Percentiles rank a stretch among this genome's conserved stretches.
These are phyloP conservation scores for Syrista parreyssii DNA, from an alignment of 2,888 invertebrate species.

Conservation along the genomic window DNA sequence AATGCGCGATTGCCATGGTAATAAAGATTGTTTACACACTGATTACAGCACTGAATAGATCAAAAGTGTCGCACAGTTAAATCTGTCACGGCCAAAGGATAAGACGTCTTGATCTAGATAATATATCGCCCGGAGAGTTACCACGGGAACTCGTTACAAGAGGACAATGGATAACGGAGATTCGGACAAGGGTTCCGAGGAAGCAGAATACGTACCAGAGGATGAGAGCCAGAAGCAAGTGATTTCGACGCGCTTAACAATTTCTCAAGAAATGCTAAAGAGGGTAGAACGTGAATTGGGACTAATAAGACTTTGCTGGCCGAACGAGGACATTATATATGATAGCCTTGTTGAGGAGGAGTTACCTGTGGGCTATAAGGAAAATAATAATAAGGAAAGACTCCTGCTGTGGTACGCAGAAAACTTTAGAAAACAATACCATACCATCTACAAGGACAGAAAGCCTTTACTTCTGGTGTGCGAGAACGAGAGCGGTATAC, in stretches of 20 bases:
- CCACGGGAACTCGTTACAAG: not conserved
- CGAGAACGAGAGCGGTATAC: conserved; percentile 81
- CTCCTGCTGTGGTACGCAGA: conserved; percentile 79
- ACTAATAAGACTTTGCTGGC: conserved; percentile 75
- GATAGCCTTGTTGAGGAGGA: conserved; percentile 64
- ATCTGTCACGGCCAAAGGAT: not conserved
- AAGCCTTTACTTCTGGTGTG: conserved; percentile 77
- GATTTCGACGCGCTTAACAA: not conserved
- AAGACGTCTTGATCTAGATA: not conserved
- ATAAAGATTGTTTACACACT: not conserved
- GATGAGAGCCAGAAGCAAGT: not conserved
- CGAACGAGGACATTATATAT: conserved; percentile 62
- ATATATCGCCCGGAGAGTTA: not conserved
- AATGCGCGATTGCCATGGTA: not conserved
- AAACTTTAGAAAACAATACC: conserved; percentile 81
- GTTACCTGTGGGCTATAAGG: conserved; percentile 76
- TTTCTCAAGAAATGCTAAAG: not conserved
- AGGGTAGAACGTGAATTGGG: conserved; percentile 71
- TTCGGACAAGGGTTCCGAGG: not conserved
- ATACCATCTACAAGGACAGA: conserved; percentile 70
- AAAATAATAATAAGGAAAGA: conserved; percentile 77
- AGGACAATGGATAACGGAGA: not conserved
- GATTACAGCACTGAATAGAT: not conserved
- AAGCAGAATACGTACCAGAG: not conserved
- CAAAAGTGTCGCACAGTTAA: not conserved